Conservation (phyloP, 1,140 invertebrate genomes). For the Apocrypta bakeri region DNA sequence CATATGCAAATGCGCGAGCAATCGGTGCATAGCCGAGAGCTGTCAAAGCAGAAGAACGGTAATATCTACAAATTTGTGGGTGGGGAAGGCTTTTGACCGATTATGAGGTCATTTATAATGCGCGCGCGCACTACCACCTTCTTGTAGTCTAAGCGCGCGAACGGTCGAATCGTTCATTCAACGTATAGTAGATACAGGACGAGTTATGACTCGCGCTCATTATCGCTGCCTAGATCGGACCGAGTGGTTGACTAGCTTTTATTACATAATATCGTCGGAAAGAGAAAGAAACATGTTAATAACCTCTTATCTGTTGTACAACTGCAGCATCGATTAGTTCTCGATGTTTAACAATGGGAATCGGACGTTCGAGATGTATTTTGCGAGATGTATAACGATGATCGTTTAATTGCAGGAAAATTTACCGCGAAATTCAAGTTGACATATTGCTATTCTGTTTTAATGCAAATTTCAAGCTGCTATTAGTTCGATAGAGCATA, state of each 20-base stretch:
- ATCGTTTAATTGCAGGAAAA: too few species aligned
- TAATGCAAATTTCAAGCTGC: too few species aligned
- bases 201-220: background rate
- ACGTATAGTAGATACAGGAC: too few species aligned
- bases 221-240: background rate
- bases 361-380: too few species aligned
- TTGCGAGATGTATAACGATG: too few species aligned
- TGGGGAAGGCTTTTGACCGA: constrained; percentile 41
- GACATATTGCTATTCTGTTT: too few species aligned
- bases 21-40: background rate
- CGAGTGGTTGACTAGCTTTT: background rate
- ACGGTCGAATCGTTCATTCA: constrained; percentile 8
- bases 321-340: too few species aligned
- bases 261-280: background rate
- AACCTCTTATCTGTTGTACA: background rate
- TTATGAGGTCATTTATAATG: constrained; percentile 45
- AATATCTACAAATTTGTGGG: constrained; percentile 29
- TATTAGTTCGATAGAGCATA: background rate
- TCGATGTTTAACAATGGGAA: too few species aligned
- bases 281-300: too few species aligned
- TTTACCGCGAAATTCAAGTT: too few species aligned
- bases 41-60: background rate
- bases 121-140: background rate
- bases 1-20: background rate
- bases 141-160: background rate